A percentile compares a stretch with the other conserved stretches of the same genome.
These are phyloP conservation scores for Globodera rostochiensis DNA, from an alignment of 1,140 invertebrate species.

Conservation along the genomic window DNA sequence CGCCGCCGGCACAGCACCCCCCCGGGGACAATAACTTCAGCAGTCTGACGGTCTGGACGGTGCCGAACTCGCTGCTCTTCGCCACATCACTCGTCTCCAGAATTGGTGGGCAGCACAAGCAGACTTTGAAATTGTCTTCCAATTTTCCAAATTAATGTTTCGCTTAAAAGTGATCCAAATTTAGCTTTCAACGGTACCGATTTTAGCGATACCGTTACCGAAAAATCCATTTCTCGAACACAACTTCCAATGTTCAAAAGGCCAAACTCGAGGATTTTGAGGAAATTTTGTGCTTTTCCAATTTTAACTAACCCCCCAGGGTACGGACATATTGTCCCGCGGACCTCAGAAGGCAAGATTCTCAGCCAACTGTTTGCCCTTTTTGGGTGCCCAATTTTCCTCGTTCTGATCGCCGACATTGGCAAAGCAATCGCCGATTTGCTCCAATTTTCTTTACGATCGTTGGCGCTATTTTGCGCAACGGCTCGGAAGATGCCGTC, in stretches of 20 bases:
- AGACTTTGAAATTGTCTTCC: too few species aligned
- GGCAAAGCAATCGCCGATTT: background rate
- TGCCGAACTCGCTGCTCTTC: background rate
- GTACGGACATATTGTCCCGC: background rate
- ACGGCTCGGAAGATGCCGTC: background rate
- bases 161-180: too few species aligned
- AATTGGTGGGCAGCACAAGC: background rate
- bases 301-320: background rate
- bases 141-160: too few species aligned
- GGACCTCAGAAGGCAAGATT: background rate
- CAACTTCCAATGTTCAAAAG: too few species aligned
- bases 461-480: background rate
- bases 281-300: background rate
- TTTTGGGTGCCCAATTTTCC: background rate
- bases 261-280: background rate
- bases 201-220: too few species aligned
- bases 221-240: too few species aligned
- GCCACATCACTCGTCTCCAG: background rate
- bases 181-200: background rate
- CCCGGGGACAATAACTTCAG: background rate
- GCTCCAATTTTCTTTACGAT: background rate
- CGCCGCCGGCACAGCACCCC: too few species aligned
- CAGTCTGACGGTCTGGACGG: background rate
- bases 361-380: background rate
- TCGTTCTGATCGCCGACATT: background rate